Conservation (phyloP, 2,888 invertebrate genomes). For the Drosophila mettleri region DNA sequence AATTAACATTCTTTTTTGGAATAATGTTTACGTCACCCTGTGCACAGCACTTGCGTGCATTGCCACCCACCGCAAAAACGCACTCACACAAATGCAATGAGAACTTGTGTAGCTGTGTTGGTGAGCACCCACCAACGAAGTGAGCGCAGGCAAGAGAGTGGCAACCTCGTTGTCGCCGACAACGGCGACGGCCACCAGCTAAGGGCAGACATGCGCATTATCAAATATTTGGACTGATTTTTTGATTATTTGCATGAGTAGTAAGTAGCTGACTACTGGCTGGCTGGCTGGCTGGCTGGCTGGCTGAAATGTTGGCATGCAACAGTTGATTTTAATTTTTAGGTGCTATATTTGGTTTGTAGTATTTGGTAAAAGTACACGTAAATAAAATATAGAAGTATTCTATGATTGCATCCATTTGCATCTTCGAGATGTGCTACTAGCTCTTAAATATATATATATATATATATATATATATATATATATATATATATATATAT, state of each 20-base stretch:
- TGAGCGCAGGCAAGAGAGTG: constrained; percentile 21
- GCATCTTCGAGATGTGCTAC: constrained; percentile 69
- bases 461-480: too few species aligned
- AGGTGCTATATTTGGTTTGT: constrained; percentile 40
- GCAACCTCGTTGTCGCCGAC: constrained; percentile 12
- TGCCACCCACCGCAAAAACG: constrained; percentile 26
- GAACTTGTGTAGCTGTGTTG: constrained; percentile 23
- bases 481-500: too few species aligned
- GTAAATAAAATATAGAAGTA: constrained; percentile 37
- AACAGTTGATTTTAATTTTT: constrained; percentile 11
- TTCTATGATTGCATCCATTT: constrained; percentile 52
- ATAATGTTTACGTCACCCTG: constrained; percentile 42
- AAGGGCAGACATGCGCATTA: constrained; percentile 69
- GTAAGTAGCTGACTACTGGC: not conserved
- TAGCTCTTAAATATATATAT: constrained; percentile 14
- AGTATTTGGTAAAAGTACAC: constrained; percentile 62
- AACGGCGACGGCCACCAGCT: constrained; percentile 42
- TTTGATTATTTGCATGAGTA: constrained; percentile 11
- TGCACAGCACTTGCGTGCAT: constrained; percentile 38
- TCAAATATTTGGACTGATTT: constrained; percentile 37
- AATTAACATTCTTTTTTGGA: constrained; percentile 23
- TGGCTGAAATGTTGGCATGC: not conserved
- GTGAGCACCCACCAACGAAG: constrained; percentile 28
- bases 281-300: not conserved
- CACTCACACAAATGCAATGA: constrained; percentile 6